Evolutionary conservation across 1,140 invertebrate genomes (phyloP).

Genomic region (Drosophila sturtevanti): DNA sequence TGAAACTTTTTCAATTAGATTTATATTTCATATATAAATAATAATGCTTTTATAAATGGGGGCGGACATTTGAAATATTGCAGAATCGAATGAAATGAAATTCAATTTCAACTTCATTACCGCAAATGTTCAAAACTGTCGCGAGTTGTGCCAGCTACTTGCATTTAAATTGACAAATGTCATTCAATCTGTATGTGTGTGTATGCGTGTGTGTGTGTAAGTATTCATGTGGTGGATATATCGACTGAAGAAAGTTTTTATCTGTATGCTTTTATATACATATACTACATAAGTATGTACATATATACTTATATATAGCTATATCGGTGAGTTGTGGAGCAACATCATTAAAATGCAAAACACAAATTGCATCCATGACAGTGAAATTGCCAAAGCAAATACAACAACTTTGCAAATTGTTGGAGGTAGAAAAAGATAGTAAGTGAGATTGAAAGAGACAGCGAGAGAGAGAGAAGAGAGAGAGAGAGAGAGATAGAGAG

Average conservation of each 20-base stretch:
- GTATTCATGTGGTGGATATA: not conserved
- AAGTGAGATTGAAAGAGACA: not conserved
- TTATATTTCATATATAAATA: slow-evolving; percentile 33
- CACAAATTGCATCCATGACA: slow-evolving; percentile 26
- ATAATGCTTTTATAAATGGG: slow-evolving; percentile 10
- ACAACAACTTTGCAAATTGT: slow-evolving; percentile 11
- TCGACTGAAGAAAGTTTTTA: not conserved
- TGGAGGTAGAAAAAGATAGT: not conserved
- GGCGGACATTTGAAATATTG: slow-evolving; percentile 14
- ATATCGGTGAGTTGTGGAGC: not conserved
- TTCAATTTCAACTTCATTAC: slow-evolving; percentile 34
- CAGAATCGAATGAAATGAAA: not conserved
- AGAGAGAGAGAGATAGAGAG: not conserved
- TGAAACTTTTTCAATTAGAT: slow-evolving; percentile 49
- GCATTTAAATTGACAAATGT: slow-evolving; percentile 43
- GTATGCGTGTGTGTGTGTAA: slow-evolving; percentile 5
- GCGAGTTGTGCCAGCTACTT: slow-evolving; percentile 13
- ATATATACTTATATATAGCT: not conserved
- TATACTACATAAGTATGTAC: not conserved
- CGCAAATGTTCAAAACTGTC: slow-evolving; percentile 22
- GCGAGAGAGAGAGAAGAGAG: not conserved
- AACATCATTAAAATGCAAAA: slow-evolving; percentile 30
- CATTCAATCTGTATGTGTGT: slow-evolving; percentile 16
- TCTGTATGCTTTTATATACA: not conserved
- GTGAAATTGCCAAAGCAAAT: slow-evolving; percentile 21